Evolutionary conservation across 1,140 invertebrate species (phyloP).

Genomic region (Bombyx mori): ASM3026992v2 NC_085117.1:6216001-6216500

Average conservation of each 20-base stretch:
- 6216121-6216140: not conserved
- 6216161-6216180: conserved; percentile 5
- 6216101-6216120: not conserved
- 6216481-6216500: no score
- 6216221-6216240: not conserved
- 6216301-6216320: no score
- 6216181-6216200: not conserved
- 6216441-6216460: no score
- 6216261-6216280: not conserved
- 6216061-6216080: not conserved
- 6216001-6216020: not conserved
- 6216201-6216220: conserved; percentile 2
- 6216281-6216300: not conserved
- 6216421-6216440: no score
- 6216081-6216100: not conserved
- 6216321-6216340: no score
- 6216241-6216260: conserved; percentile 1
- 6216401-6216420: no score
- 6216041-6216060: not conserved
- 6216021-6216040: not conserved
- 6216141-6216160: conserved; percentile 2
- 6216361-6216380: no score
- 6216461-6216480: no score
- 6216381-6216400: no score
- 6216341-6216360: no score